Conservation (phyloP, 2,113 vertebrate genomes). For the Onychostruthus taczanowskii region DNA sequence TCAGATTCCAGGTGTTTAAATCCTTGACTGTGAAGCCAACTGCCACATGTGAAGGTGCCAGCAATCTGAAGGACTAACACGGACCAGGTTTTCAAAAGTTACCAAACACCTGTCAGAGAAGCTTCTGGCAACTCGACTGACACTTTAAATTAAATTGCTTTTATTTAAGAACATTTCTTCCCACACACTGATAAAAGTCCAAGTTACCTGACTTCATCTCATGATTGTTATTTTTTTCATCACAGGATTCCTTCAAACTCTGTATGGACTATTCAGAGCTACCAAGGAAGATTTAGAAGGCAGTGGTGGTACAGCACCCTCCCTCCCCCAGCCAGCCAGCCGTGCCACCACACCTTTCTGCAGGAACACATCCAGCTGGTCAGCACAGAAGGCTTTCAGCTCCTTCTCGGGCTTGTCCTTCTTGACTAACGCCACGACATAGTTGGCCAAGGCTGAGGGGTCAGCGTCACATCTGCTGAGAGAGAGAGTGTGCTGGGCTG, state of each 20-base stretch:
- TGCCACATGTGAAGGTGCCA: neutral
- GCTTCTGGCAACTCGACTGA: neutral
- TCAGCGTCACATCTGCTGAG: conserved; percentile 93
- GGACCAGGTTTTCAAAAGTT: neutral
- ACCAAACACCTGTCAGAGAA: neutral
- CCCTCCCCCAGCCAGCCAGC: neutral
- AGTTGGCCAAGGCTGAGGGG: conserved; percentile 96
- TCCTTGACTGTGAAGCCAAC: neutral
- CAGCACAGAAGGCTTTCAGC: conserved; percentile 93
- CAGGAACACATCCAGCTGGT: conserved; percentile 98
- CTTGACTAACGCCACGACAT: conserved; percentile 98
- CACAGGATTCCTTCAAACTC: neutral
- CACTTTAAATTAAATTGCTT: neutral
- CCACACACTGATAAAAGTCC: neutral
- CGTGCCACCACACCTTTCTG: conserved; percentile 87
- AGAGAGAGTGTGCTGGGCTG: neutral
- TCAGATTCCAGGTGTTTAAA: neutral
- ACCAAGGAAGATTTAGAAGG: neutral
- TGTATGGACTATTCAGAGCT: accelerated
- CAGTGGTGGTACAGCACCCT: accelerated
- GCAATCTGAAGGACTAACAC: neutral
- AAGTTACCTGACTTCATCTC: neutral
- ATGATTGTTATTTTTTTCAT: neutral
- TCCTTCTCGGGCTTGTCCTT: conserved; percentile 99
- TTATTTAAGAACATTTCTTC: neutral